Conservation (phyloP, 1,140 invertebrate species). For the Mamestra configurata region DNA sequence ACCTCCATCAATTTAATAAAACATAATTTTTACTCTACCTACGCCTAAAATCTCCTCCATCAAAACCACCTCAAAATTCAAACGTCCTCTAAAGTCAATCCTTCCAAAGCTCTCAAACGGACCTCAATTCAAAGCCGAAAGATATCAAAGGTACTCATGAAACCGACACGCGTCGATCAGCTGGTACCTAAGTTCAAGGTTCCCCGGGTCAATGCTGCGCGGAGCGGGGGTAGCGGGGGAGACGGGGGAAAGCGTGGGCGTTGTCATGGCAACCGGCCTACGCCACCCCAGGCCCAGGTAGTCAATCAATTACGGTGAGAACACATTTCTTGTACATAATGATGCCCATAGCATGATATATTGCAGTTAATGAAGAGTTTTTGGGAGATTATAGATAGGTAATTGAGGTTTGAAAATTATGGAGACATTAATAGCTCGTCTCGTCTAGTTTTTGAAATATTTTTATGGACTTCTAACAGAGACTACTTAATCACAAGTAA, state of each 20-base stretch:
- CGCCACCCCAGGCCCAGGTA: constrained; percentile 82
- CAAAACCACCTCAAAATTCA: background rate
- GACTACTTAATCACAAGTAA: too few species aligned
- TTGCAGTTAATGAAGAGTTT: constrained; percentile 30
- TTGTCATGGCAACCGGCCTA: constrained; percentile 82
- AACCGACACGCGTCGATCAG: constrained; percentile 72
- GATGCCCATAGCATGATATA: constrained; percentile 33
- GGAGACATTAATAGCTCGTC: too few species aligned
- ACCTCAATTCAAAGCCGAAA: background rate
- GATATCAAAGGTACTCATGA: constrained; percentile 19
- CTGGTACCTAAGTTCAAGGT: constrained; percentile 78
- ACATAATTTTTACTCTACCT: background rate
- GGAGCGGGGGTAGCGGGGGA: constrained; percentile 49
- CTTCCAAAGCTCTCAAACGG: background rate
- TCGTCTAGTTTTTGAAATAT: too few species aligned
- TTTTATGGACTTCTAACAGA: too few species aligned
- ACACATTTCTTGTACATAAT: constrained; percentile 64
- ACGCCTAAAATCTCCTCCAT: background rate
- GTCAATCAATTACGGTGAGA: constrained; percentile 84
- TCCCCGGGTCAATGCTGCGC: constrained; percentile 78
- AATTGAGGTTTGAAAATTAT: background rate
- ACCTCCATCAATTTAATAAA: too few species aligned
- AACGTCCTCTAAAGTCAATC: background rate
- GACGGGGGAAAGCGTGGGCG: constrained; percentile 70
- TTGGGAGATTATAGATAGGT: background rate